These are phyloP conservation scores for Muschampia plurimacula DNA, from an alignment of 2,888 invertebrate species.

Conservation along the genomic window DNA sequence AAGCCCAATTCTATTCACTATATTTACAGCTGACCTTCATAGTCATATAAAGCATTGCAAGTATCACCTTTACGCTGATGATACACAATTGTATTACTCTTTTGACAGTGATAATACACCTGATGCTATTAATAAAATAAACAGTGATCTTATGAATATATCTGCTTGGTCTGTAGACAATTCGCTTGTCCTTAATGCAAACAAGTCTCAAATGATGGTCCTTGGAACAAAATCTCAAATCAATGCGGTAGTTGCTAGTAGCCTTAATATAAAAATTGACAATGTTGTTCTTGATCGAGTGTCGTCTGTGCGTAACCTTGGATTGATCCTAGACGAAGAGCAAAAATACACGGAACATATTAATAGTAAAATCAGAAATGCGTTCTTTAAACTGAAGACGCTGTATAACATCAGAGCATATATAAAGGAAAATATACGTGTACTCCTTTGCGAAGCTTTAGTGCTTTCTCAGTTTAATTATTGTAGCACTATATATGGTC, in stretches of 20 bases:
- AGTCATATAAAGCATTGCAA: neutral
- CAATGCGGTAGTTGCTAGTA: neutral
- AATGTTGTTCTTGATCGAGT: slow-evolving; percentile 1
- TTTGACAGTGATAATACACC: neutral
- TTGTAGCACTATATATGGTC: slow-evolving; percentile 10
- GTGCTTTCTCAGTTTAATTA: slow-evolving; percentile 23
- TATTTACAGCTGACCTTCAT: slow-evolving; percentile 12
- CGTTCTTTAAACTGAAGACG: slow-evolving; percentile 27
- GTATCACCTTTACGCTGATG: slow-evolving; percentile 14
- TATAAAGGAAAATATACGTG: neutral
- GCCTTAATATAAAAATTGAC: neutral
- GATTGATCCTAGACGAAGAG: slow-evolving; percentile 18
- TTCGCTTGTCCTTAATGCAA: slow-evolving; percentile 9
- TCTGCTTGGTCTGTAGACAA: slow-evolving; percentile 9
- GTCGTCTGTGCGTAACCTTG: slow-evolving; percentile 20
- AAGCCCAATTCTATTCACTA: slow-evolving; percentile 8
- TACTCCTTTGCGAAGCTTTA: slow-evolving; percentile 7
- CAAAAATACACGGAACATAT: slow-evolving; percentile 27
- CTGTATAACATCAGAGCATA: slow-evolving; percentile 21
- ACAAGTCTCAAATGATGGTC: slow-evolving; percentile 4
- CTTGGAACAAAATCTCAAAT: neutral
- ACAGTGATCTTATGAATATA: slow-evolving; percentile 8
- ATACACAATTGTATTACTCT: slow-evolving; percentile 13
- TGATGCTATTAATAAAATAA: slow-evolving; percentile 7
- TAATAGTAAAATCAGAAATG: slow-evolving; percentile 22